Conservation (phyloP, 2,113 vertebrate species). For the Holacanthus passer region DNA sequence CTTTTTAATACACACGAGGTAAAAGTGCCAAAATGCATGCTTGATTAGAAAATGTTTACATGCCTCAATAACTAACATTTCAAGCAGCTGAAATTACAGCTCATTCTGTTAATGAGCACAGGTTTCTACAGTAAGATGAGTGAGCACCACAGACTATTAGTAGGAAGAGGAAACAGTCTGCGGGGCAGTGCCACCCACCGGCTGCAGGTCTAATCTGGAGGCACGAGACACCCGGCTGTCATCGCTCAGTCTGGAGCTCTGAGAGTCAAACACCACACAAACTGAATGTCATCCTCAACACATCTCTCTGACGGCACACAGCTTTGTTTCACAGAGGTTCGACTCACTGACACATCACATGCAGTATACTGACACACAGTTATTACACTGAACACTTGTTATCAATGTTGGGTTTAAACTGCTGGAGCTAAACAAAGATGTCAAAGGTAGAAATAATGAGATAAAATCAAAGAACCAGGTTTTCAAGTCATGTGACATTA, state of each 20-base stretch:
- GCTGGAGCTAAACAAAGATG: not conserved
- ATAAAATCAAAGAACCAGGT: not conserved
- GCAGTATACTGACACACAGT: not conserved
- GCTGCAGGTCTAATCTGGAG: conserved; percentile 77
- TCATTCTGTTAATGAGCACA: not conserved
- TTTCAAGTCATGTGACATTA: too few relatives aligned
- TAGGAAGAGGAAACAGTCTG: not conserved
- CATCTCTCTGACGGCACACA: conserved; percentile 4
- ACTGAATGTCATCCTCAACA: not conserved
- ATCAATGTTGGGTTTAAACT: not conserved
- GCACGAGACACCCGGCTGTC: conserved; percentile 71
- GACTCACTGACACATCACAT: not conserved
- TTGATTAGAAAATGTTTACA: not conserved
- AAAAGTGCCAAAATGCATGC: not conserved
- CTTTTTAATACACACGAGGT: not conserved
- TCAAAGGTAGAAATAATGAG: not conserved
- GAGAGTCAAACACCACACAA: conserved; percentile 40
- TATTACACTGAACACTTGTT: not conserved
- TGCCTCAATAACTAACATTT: not conserved
- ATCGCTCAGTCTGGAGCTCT: conserved; percentile 83
- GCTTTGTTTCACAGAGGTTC: not conserved
- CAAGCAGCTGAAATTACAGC: not conserved
- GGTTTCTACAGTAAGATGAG: not conserved
- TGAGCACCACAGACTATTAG: not conserved
- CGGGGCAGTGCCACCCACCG: conserved; percentile 66